Percentiles rank a stretch among this genome's conserved stretches.
phyloP scores from a whole-genome alignment of 2,888 invertebrate genomes.

The Stegana nigrithorax region DNA sequence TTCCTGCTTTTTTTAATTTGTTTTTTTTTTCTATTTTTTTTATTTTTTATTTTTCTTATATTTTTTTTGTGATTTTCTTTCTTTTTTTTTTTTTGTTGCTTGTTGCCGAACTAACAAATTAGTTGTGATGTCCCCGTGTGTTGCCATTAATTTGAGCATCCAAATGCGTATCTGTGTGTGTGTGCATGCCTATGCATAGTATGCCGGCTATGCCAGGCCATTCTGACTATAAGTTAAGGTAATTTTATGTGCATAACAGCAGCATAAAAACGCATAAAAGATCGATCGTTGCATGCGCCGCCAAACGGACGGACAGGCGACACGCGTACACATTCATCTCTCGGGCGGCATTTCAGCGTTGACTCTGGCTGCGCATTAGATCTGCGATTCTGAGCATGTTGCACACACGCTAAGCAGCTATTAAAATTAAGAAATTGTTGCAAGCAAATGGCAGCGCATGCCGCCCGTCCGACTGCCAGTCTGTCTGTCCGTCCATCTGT shows the following conservation, averaged over 20 bases:
- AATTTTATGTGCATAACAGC: conserved; percentile 45
- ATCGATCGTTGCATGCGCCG: no score
- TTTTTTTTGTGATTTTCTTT: not conserved
- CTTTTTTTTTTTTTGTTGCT: not conserved
- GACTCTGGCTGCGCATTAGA: no score
- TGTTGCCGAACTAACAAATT: conserved; percentile 49
- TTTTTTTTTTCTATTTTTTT: not conserved
- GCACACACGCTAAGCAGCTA: not conserved
- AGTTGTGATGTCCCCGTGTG: conserved; percentile 56
- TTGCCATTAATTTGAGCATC: conserved; percentile 55
- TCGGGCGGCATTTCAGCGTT: not conserved
- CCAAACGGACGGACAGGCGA: not conserved
- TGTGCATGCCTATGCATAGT: conserved; percentile 26
- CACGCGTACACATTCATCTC: conserved; percentile 13
- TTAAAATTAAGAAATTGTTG: conserved; percentile 8
- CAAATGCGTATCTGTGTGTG: not conserved
- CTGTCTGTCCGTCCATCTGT: not conserved
- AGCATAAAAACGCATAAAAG: not conserved
- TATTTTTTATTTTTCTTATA: not conserved
- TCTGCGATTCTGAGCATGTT: no score
- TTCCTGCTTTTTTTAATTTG: not conserved
- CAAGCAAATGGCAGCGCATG: not conserved
- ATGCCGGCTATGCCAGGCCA: no score
- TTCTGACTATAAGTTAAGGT: conserved; percentile 38
- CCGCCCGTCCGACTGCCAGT: not conserved